Percentiles rank a stretch among this genome's conserved stretches.
phyloP scores from a whole-genome alignment of 2,113 vertebrate genomes.

The Crotophaga sulcirostris region DNA sequence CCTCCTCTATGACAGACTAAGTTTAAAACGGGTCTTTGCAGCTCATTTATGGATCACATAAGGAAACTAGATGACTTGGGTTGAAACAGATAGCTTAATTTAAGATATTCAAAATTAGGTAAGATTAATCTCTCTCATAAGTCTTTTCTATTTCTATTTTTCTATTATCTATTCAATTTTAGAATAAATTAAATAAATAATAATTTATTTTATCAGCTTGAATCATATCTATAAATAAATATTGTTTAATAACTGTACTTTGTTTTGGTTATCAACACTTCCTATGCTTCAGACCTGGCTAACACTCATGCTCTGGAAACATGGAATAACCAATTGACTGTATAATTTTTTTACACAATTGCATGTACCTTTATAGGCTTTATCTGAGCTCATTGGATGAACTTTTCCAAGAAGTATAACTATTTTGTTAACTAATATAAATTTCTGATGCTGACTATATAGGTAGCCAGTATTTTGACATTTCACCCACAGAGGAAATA shows the following conservation, averaged over 20 bases:
- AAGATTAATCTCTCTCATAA: not conserved
- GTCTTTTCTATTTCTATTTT: not conserved
- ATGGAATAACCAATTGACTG: not conserved
- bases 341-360: not conserved
- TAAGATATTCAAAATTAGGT: not conserved
- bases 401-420: not conserved
- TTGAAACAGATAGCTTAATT: not conserved
- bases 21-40: not conserved
- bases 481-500: constrained; percentile 20
- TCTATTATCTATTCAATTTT: not conserved
- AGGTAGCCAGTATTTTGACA: not conserved
- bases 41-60: not conserved
- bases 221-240: not conserved
- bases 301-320: not conserved
- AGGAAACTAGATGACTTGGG: not conserved
- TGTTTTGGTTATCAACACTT: not conserved
- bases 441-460: not conserved
- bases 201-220: not conserved
- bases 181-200: not conserved
- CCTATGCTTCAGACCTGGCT: not conserved
- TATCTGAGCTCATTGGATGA: not conserved
- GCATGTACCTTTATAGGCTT: not conserved
- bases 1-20: not conserved
- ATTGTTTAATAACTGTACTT: not conserved
- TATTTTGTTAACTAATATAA: not conserved